Conservation (phyloP, 2,797 vertebrate genomes). For the Enteromius treurensis region DNA sequence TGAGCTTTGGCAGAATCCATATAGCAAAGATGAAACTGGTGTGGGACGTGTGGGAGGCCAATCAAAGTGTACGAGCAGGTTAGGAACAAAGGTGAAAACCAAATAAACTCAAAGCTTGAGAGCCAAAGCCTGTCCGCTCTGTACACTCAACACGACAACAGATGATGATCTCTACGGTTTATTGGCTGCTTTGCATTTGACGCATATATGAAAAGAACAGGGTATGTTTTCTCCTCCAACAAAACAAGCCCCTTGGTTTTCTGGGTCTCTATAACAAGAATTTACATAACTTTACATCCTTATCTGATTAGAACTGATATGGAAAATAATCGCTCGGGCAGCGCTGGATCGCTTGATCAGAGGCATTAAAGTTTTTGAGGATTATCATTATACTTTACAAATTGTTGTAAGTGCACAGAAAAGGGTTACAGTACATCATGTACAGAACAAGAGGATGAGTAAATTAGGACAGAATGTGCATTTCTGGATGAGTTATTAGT, state of each 20-base stretch:
- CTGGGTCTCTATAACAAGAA: neutral
- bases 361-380: neutral
- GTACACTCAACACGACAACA: neutral
- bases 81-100: conserved; percentile 26
- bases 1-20: conserved; percentile 27
- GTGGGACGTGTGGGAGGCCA: conserved; percentile 21
- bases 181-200: conserved; percentile 19
- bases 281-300: conserved; percentile 37
- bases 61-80: conserved; percentile 27
- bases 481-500: conserved; percentile 5
- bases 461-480: neutral
- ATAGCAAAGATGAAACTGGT: conserved; percentile 29
- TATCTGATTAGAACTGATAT: conserved; percentile 30
- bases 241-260: neutral
- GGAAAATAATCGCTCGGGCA: neutral
- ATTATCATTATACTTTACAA: neutral
- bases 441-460: neutral
- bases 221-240: neutral
- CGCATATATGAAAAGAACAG: neutral
- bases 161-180: conserved; percentile 16
- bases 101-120: conserved; percentile 18
- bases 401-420: neutral
- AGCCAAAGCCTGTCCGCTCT: neutral
- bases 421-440: neutral
- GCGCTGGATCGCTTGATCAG: neutral